Conservation (phyloP, 2,888 invertebrate species). For the Crocallis elinguaria region DNA sequence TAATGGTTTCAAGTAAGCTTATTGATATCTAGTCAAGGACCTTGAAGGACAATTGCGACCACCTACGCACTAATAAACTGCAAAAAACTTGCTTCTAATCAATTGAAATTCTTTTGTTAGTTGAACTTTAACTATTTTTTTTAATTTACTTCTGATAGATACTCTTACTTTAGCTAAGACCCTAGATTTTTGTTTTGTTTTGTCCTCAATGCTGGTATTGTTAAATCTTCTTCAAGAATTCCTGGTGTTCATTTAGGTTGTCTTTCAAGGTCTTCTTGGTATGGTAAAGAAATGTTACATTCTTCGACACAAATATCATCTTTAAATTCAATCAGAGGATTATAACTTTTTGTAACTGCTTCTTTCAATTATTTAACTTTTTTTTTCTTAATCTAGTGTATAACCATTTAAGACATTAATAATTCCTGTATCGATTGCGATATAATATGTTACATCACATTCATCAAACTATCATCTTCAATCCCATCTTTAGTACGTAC, state of each 20-base stretch:
- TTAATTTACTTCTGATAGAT: too few relatives aligned
- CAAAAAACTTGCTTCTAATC: not conserved
- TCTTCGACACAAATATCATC: too few relatives aligned
- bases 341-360: not conserved
- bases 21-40: constrained; percentile 34
- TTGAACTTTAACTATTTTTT: too few relatives aligned
- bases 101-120: too few relatives aligned
- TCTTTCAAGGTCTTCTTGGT: too few relatives aligned
- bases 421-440: constrained; percentile 14
- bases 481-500: constrained; percentile 17
- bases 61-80: constrained; percentile 1
- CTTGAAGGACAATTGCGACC: constrained; percentile 23
- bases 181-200: too few relatives aligned
- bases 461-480: constrained; percentile 11
- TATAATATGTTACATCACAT: constrained; percentile 10
- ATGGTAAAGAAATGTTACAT: too few relatives aligned
- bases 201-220: too few relatives aligned
- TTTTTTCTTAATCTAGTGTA: not conserved
- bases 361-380: not conserved
- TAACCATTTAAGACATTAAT: constrained; percentile 1
- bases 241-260: too few relatives aligned
- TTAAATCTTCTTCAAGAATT: too few relatives aligned
- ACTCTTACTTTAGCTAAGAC: too few relatives aligned
- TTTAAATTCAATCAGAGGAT: too few relatives aligned
- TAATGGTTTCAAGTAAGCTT: constrained; percentile 32